Evolutionary conservation across 64 coral and sea anemone genomes (phyloP).

Genomic region (Montipora sp.): DNA sequence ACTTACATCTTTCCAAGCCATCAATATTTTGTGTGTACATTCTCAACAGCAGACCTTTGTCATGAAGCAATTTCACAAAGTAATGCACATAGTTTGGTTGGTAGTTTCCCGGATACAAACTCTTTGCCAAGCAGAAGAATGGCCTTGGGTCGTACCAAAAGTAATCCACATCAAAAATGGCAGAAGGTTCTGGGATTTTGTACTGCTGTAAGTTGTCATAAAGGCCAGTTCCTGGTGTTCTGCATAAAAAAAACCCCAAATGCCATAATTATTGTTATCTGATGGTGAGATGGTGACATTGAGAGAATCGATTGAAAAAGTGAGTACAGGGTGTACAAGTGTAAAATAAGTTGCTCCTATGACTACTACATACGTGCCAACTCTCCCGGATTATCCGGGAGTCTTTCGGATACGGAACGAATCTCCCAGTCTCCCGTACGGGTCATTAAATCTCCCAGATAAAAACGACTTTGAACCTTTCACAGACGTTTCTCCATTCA

Average conservation of each 20-base stretch:
- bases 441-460: no score
- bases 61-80: conserved; percentile 82
- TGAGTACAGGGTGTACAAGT: no score
- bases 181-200: conserved; percentile 87
- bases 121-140: conserved; percentile 92
- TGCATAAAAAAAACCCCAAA: neutral
- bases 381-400: no score
- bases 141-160: conserved; percentile 92
- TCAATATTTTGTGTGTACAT: conserved; percentile 96
- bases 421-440: no score
- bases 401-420: no score
- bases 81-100: conserved; percentile 91
- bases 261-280: neutral
- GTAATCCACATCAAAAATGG: conserved; percentile 90
- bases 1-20: conserved; percentile 90
- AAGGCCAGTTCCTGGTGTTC: conserved; percentile 86
- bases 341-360: no score
- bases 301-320: no score
- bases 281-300: neutral
- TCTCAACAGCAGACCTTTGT: conserved; percentile 84
- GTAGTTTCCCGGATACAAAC: conserved; percentile 86
- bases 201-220: conserved; percentile 93
- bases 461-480: no score
- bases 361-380: no score
- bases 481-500: no score